phyloP scores from a whole-genome alignment of 2,797 vertebrate genomes.

The Cephalopachus bancanus region DNA sequence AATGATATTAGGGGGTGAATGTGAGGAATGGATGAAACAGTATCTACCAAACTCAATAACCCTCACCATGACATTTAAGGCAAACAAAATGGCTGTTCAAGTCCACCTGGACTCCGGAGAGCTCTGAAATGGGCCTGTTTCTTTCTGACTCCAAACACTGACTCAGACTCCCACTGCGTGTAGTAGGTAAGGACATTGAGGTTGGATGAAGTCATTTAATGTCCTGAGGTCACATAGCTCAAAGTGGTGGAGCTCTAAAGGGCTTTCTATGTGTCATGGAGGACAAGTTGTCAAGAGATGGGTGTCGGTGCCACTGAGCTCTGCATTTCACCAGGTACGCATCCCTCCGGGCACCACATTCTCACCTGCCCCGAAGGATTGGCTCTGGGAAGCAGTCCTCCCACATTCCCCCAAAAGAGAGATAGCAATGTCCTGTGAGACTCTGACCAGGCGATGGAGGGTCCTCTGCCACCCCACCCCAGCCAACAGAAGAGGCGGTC shows the following conservation, averaged over 20 bases:
- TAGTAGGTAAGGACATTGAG: background rate
- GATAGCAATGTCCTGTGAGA: too few relatives aligned
- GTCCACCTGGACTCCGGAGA: background rate
- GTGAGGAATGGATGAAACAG: background rate
- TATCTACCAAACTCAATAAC: background rate
- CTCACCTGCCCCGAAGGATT: background rate
- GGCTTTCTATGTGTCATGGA: too few relatives aligned
- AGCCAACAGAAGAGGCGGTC: too few relatives aligned
- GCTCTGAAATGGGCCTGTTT: background rate
- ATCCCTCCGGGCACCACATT: background rate
- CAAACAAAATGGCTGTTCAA: background rate
- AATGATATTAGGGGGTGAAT: background rate
- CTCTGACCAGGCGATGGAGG: background rate
- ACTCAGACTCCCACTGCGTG: background rate
- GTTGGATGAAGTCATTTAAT: background rate
- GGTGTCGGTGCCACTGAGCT: background rate
- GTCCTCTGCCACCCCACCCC: background rate
- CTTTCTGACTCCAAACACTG: background rate
- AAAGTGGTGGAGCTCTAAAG: background rate
- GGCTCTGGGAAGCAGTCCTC: background rate
- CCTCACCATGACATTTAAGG: background rate
- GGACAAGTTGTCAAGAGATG: background rate
- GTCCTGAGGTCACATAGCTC: background rate
- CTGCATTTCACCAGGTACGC: background rate
- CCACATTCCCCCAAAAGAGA: too few relatives aligned